phyloP scores from a whole-genome alignment of 2,888 invertebrate species.

The Panzeria rudis region DNA sequence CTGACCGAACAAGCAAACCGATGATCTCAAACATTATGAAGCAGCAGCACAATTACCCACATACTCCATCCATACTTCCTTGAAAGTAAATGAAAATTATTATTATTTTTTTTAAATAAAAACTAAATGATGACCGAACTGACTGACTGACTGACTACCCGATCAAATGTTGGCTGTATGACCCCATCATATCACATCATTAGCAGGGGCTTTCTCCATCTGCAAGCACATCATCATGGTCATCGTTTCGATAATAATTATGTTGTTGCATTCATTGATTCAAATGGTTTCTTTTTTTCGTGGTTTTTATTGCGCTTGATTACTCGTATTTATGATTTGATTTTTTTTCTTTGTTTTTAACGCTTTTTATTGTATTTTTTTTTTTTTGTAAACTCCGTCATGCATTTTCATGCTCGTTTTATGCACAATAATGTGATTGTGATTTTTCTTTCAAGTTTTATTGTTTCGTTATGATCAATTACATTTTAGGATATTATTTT shows the following conservation, averaged over 20 bases:
- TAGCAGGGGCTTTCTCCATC: slow-evolving; percentile 58
- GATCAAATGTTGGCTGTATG: slow-evolving; percentile 45
- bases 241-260: slow-evolving; percentile 31
- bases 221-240: slow-evolving; percentile 37
- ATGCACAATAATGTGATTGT: slow-evolving; percentile 44
- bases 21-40: slow-evolving; percentile 15
- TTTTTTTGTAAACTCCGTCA: slow-evolving; percentile 30
- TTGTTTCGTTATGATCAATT: slow-evolving; percentile 57
- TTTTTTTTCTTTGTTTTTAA: slow-evolving; percentile 19
- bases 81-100: slow-evolving; percentile 4
- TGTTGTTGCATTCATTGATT: slow-evolving; percentile 54
- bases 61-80: background rate
- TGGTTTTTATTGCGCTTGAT: slow-evolving; percentile 43
- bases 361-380: background rate
- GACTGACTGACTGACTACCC: slow-evolving; percentile 17
- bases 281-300: slow-evolving; percentile 31
- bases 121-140: background rate
- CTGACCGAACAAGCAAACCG: slow-evolving; percentile 18
- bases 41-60: slow-evolving; percentile 43
- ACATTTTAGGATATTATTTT: slow-evolving; percentile 31
- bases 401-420: slow-evolving; percentile 36
- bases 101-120: background rate
- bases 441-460: slow-evolving; percentile 1
- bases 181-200: slow-evolving; percentile 61
- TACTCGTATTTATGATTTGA: slow-evolving; percentile 26